phyloP scores from a whole-genome alignment of 1,140 invertebrate species.

The Ctenoplectra terminalis region DNA sequence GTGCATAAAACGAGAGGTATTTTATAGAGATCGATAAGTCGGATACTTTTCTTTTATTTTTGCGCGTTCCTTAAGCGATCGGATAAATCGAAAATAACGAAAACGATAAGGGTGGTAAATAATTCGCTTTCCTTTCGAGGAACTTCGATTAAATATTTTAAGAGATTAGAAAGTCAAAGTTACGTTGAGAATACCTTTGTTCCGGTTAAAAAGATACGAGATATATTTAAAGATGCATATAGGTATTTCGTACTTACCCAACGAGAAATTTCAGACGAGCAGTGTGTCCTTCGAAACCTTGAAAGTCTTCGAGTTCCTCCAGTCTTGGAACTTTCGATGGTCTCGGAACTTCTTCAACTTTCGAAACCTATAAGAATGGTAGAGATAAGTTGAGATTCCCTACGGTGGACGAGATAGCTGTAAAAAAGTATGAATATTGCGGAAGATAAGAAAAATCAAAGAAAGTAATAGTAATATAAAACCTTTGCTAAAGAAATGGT shows the following conservation, averaged over 20 bases:
- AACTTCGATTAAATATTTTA: background rate
- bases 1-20: too few species aligned
- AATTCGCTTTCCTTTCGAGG: background rate
- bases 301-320: conserved; percentile 29
- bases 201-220: background rate
- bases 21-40: too few species aligned
- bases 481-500: too few species aligned
- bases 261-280: conserved; percentile 4
- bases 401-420: background rate
- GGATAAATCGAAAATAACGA: too few species aligned
- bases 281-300: conserved; percentile 28
- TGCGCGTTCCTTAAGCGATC: too few species aligned
- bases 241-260: background rate
- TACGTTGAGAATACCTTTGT: background rate
- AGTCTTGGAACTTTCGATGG: conserved; percentile 31
- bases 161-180: background rate
- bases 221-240: background rate
- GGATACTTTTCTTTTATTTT: too few species aligned
- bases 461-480: background rate
- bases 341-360: conserved; percentile 1
- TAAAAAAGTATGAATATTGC: conserved; percentile 6
- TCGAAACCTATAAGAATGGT: conserved; percentile 24
- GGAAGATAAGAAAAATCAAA: background rate
- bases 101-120: too few species aligned
- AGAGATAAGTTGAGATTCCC: conserved; percentile 22